Evolutionary conservation across 2,113 vertebrate species (phyloP).

Genomic region (Myanophis thanlyinensis): DNA sequence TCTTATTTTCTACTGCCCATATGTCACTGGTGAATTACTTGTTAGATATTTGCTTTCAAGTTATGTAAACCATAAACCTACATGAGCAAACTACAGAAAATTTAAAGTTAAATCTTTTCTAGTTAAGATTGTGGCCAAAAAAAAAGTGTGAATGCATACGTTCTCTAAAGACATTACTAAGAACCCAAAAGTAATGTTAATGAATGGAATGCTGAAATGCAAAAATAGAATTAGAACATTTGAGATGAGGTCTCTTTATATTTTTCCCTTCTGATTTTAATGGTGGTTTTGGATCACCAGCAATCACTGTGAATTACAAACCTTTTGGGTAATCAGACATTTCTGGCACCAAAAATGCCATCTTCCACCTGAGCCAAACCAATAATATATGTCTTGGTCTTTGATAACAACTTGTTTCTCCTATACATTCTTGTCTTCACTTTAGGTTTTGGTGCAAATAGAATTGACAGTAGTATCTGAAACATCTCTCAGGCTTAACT

Average conservation of each 20-base stretch:
- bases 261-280: background rate
- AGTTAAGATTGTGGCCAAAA: background rate
- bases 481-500: background rate
- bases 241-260: background rate
- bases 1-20: background rate
- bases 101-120: background rate
- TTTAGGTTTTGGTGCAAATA: background rate
- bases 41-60: background rate
- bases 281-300: background rate
- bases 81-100: background rate
- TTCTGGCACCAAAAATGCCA: background rate
- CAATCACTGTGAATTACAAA: background rate
- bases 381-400: background rate
- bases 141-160: background rate
- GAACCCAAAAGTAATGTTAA: background rate
- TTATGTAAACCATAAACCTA: background rate
- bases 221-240: background rate
- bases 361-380: slow-evolving; percentile 1
- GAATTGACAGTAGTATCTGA: background rate
- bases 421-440: background rate
- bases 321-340: background rate
- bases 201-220: background rate
- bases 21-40: background rate
- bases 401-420: background rate
- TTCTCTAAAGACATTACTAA: background rate